Evolutionary conservation across 1,140 invertebrate genomes (phyloP), one percentile per base, ranked within the genome.

Genomic region (Lycorma delicatula): DNA sequence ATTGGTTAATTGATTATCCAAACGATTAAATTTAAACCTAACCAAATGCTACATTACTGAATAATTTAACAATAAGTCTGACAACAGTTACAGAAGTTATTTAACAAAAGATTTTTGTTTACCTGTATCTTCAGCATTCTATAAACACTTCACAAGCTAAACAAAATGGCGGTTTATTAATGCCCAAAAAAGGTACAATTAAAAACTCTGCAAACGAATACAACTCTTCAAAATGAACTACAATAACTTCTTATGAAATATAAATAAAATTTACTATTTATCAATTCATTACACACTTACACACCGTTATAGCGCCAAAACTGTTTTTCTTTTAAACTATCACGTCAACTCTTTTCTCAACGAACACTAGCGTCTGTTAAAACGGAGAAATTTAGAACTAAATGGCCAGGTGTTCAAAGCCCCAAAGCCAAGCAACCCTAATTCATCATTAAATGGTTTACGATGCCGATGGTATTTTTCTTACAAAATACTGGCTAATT

Each of bases 121-220:
- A 59, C 57, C 57, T 59, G 51, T 16, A 34, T 48, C 47, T 53
- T 59, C 57, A 18, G 26, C 51, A 41, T 53, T 59, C 57, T 59
- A 59, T 59, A 59, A 59, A 59, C 57, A 59, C 57, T 59, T n/a
- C 9, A 12, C 25, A 41, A 38, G 18, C 28, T 54, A 20, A 53
- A 59, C 57, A 59, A 59, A 59, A 59, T 59, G 57, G 57, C 57
- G 57, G 50, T 18, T 47, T 31, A 26, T 20, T 38, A 27, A 25
- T 38, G 11, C 6, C 11, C 20, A 7, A 25, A 50, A 51, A 27
- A 51, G 28, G 18, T 12, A 29, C 3, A 51, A 25, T 51, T 1
- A 13, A 51, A 3, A 25, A 18, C 26, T 6, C 18, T 25, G 26
- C 13, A 16, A 51, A 28, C 13, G 50, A 53, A 29, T 3, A 34